Percentiles rank a stretch among this genome's conserved stretches.
phyloP scores from a whole-genome alignment of 2,797 vertebrate genomes.

The Pantherophis alleghaniensis region DNA sequence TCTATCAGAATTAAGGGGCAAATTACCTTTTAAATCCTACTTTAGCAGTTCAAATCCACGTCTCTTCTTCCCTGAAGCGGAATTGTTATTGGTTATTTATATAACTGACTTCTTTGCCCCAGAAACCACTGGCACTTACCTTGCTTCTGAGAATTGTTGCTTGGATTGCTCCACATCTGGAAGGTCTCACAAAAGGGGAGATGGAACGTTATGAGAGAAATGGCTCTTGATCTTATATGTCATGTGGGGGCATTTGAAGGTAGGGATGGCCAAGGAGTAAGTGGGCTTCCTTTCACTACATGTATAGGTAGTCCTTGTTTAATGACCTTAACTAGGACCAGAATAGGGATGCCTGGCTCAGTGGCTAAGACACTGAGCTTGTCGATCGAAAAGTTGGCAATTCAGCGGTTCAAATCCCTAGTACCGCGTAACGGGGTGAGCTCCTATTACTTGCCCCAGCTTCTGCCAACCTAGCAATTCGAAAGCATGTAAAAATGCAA shows the following conservation, averaged over 20 bases:
- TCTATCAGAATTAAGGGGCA: neutral
- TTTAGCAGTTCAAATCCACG: neutral
- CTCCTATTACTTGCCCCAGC: too few relatives aligned
- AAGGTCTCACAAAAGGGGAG: neutral
- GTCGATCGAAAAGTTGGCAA: too few relatives aligned
- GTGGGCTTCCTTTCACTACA: neutral
- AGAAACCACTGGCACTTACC: neutral
- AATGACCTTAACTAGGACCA: neutral
- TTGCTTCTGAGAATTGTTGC: neutral
- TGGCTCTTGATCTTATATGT: neutral
- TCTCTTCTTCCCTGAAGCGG: neutral
- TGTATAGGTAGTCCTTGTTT: neutral
- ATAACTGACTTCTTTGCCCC: neutral
- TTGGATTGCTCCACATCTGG: neutral
- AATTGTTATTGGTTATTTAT: neutral
- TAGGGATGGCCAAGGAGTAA: neutral
- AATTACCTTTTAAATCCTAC: neutral
- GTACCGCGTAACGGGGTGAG: too few relatives aligned
- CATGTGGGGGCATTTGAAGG: neutral
- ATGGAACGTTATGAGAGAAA: neutral
- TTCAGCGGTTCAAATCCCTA: too few relatives aligned
- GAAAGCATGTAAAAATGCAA: too few relatives aligned
- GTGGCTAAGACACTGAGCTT: too few relatives aligned
- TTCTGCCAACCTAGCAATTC: too few relatives aligned
- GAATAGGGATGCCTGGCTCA: neutral